phyloP scores from a whole-genome alignment of 2,888 invertebrate species.

The Aphrophora alni region DNA sequence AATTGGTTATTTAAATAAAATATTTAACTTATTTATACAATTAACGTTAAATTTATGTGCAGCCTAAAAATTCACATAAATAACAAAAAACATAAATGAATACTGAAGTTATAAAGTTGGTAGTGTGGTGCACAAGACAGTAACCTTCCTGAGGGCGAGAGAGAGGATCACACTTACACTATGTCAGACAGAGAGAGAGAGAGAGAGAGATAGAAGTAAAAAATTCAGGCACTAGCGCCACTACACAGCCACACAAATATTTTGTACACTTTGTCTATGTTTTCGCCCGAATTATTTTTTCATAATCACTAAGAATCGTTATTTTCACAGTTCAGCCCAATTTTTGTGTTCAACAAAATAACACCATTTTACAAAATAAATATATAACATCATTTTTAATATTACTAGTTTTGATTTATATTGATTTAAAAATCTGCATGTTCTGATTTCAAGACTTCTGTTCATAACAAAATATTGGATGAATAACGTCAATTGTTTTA shows the following conservation, averaged over 20 bases:
- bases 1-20: background rate
- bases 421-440: too few relatives aligned
- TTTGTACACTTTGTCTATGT: conserved; percentile 22
- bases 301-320: background rate
- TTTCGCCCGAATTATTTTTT: background rate
- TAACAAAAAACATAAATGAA: background rate
- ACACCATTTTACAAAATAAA: too few relatives aligned
- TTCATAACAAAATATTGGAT: too few relatives aligned
- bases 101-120: background rate
- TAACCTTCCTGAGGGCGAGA: background rate
- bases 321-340: background rate
- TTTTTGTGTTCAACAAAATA: background rate
- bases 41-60: background rate
- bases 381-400: too few relatives aligned
- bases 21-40: background rate
- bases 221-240: background rate
- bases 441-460: too few relatives aligned
- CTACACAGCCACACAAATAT: conserved; percentile 38
- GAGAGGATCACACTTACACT: background rate
- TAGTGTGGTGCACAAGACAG: background rate
- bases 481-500: too few relatives aligned
- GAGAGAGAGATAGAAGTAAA: too few relatives aligned
- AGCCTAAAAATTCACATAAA: background rate
- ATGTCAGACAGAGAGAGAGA: background rate
- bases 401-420: too few relatives aligned